A percentile compares a stretch with the other conserved stretches of the same genome.
phyloP scores from a whole-genome alignment of 2,888 invertebrate species.

The Holacanthella duospinosa region DNA sequence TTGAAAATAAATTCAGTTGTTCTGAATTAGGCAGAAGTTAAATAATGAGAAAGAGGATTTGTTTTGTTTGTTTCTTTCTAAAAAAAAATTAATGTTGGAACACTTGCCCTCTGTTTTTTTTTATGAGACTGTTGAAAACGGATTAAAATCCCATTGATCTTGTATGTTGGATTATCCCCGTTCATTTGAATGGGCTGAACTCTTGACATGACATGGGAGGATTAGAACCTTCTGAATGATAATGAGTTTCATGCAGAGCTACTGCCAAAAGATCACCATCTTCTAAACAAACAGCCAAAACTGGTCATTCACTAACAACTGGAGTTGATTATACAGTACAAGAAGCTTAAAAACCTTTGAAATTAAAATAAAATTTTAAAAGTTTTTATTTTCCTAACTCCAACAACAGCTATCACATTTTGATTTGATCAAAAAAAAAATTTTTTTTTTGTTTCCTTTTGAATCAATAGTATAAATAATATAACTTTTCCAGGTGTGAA shows the following conservation, averaged over 20 bases:
- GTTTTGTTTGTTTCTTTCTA: too few species aligned
- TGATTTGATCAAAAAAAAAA: too few species aligned
- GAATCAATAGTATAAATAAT: too few species aligned
- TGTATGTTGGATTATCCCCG: neutral
- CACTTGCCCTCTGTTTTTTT: neutral
- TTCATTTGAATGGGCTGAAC: slow-evolving; percentile 1
- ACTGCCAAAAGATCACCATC: neutral
- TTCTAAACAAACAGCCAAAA: neutral
- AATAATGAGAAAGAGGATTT: too few species aligned
- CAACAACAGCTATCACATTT: too few species aligned
- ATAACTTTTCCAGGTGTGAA: neutral
- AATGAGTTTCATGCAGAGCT: neutral
- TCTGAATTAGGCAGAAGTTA: neutral
- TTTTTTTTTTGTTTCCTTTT: too few species aligned
- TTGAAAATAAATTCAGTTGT: too few species aligned
- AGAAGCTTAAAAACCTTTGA: too few species aligned
- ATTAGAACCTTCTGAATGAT: neutral
- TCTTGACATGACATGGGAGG: neutral
- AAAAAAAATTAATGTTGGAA: neutral
- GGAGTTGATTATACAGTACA: too few species aligned
- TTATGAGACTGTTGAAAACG: neutral
- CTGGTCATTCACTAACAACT: too few species aligned
- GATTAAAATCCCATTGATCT: slow-evolving; percentile 4
- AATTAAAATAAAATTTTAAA: too few species aligned
- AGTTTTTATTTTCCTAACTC: too few species aligned